Evolutionary conservation across 2,888 invertebrate genomes (phyloP), one percentile per base, ranked within the genome.

Genomic region (Drosophila neonasuta): DNA sequence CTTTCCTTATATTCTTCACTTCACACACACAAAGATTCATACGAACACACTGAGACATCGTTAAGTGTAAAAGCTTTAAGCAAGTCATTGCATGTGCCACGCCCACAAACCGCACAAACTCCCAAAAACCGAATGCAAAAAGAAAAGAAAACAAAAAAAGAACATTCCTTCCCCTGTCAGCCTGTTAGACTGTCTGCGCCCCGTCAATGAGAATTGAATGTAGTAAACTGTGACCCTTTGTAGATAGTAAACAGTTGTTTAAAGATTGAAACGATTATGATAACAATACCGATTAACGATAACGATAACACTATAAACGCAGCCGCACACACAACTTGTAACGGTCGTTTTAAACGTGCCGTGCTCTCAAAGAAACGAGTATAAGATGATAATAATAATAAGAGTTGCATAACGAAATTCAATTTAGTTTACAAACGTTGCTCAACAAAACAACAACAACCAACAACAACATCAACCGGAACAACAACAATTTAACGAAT

Each of bases 21-120:
- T 62, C 41, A 62, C 20, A 45, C 46, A 51, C 20, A 44, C n/a
- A 36, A 15, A 60, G 5, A 56, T n/a, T 44, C 10, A 58, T 13
- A 36, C 42, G 15, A 50, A 54, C 46, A 44, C 17, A 49, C 32
- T 62, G 34, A 45, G 36, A 73, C 39, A 74, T 15, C 30, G 24
- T 62, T 60, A 66, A 71, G 68, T 55, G 74, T 67, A 67, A 55
- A 82, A 83, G 83, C 83, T 83, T 83, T 83, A 83, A 85, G 79
- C 82, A 80, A 83, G 69, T 83, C 82, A 80, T 83, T 77, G 77
- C 84, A 82, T 81, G 79, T 79, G 74, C 74, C 80, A 76, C 80
- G 74, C 72, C 79, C 71, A 52, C 54, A 55, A 30, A 60, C 45
- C 56, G 57, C 61, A 42, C 58, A 42, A 62, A 51, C 41, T 8